A percentile compares a stretch with the other conserved stretches of the same genome.
phyloP scores from a whole-genome alignment of 2,113 vertebrate genomes.

The Carettochelys insculpta region DNA sequence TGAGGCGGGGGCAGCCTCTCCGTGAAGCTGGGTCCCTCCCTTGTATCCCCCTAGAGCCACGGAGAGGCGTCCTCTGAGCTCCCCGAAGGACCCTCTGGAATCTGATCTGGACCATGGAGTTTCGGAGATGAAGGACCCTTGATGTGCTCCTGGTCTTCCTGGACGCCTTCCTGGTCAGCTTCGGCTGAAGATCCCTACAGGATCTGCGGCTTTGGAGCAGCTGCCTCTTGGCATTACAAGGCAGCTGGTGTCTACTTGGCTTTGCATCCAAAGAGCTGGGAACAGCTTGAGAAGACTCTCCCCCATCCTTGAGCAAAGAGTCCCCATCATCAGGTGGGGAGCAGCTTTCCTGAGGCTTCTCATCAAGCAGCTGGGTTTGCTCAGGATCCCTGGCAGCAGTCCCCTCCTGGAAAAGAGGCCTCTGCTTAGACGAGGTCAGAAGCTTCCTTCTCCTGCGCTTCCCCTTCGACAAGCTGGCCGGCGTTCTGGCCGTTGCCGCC shows the following conservation, averaged over 20 bases:
- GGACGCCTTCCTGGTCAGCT: background rate
- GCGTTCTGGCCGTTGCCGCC: rapidly evolving
- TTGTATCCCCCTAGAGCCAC: background rate
- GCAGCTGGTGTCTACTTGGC: constrained; percentile 63
- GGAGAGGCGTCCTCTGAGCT: background rate
- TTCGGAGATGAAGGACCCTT: constrained; percentile 42
- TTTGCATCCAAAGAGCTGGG: constrained; percentile 73
- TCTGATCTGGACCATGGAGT: constrained; percentile 71
- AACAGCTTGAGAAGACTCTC: constrained; percentile 15
- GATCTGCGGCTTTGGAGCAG: background rate
- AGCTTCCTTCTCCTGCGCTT: rapidly evolving
- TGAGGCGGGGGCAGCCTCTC: background rate
- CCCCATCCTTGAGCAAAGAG: background rate
- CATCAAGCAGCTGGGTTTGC: rapidly evolving
- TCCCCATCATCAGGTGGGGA: background rate
- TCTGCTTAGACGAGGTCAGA: rapidly evolving
- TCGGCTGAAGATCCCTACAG: background rate
- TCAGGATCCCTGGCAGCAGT: rapidly evolving
- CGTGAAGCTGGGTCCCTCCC: background rate
- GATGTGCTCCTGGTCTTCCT: constrained; percentile 48
- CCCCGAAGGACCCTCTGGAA: constrained; percentile 70
- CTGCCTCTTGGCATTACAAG: background rate
- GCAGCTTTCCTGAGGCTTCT: background rate
- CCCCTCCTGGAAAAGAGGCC: background rate
- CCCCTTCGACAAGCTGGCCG: rapidly evolving